These are phyloP conservation scores for Lepus europaeus DNA, from an alignment of 2,113 vertebrate species.

Conservation along the genomic window DNA sequence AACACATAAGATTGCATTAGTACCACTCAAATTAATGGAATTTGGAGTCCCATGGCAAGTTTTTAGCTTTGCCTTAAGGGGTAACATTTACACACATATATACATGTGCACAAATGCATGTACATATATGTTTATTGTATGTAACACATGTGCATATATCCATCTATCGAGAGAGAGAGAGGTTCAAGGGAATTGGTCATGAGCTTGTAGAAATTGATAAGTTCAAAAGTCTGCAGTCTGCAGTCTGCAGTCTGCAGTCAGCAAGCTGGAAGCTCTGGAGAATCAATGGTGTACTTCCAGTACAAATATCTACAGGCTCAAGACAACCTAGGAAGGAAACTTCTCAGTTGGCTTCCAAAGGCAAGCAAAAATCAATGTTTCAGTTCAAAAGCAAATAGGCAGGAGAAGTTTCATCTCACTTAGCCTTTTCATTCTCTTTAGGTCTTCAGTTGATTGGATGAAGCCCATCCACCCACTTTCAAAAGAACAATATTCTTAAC, in stretches of 20 bases:
- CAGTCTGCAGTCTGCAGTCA: neutral
- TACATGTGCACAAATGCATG: too few species aligned
- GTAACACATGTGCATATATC: too few species aligned
- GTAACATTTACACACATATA: too few species aligned
- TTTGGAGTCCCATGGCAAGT: too few species aligned
- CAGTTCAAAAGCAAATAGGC: neutral
- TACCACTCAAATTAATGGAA: too few species aligned
- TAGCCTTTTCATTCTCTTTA: neutral
- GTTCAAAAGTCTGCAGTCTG: too few species aligned
- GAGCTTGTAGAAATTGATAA: neutral
- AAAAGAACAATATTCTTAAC: neutral
- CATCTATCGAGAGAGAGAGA: too few species aligned
- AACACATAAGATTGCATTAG: too few species aligned
- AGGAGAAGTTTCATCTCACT: neutral
- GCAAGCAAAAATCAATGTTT: neutral
- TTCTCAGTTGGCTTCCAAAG: neutral
- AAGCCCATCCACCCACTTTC: too few species aligned
- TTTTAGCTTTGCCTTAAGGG: too few species aligned
- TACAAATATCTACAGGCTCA: neutral
- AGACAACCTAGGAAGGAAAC: neutral
- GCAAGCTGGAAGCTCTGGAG: neutral
- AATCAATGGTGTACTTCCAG: neutral
- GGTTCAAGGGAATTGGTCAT: neutral
- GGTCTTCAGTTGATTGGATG: neutral
- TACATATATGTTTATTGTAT: too few species aligned